A percentile compares a stretch with the other conserved stretches of the same genome.
Evolutionary conservation across 1,140 invertebrate genomes (phyloP).

Genomic region (Brachystomella parvula): DNA sequence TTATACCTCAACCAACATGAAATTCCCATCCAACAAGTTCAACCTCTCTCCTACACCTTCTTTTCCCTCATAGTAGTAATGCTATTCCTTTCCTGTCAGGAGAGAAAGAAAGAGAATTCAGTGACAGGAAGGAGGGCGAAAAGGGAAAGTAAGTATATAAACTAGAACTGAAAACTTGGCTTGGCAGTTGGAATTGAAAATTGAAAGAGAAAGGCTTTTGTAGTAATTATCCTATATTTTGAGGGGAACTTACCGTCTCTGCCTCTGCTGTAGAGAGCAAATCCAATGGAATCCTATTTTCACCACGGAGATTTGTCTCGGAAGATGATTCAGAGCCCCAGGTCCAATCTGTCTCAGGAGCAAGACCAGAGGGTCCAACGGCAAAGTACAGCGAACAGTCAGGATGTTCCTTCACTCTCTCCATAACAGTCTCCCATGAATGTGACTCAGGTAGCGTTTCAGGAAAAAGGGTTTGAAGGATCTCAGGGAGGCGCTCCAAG

Average conservation of each 20-base stretch:
- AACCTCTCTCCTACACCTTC: neutral
- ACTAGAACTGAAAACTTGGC: neutral
- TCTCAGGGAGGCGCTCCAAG: conserved; percentile 67
- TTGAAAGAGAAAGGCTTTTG: neutral
- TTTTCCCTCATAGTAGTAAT: neutral
- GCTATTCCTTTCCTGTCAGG: too few species aligned
- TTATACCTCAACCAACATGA: conserved; percentile 1
- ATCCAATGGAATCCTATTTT: conserved; percentile 36
- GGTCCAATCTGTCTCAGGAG: conserved; percentile 39
- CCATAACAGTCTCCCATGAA: conserved; percentile 46
- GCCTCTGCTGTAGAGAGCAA: conserved; percentile 33
- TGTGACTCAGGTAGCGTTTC: conserved; percentile 44
- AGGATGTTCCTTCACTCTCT: conserved; percentile 46
- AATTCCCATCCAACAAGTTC: conserved; percentile 8
- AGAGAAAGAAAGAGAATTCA: neutral
- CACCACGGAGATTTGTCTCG: conserved; percentile 33
- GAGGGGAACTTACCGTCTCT: conserved; percentile 24
- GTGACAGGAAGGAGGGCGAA: neutral
- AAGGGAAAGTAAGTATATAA: neutral
- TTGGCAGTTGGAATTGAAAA: conserved; percentile 7
- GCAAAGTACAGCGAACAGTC: conserved; percentile 51
- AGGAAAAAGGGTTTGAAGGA: conserved; percentile 73
- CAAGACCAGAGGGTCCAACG: conserved; percentile 43
- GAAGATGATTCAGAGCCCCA: conserved; percentile 35
- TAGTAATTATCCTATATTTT: neutral